These are phyloP conservation scores for Herpetotheres cachinnans DNA, from an alignment of 2,113 vertebrate species.

Conservation along the genomic window DNA sequence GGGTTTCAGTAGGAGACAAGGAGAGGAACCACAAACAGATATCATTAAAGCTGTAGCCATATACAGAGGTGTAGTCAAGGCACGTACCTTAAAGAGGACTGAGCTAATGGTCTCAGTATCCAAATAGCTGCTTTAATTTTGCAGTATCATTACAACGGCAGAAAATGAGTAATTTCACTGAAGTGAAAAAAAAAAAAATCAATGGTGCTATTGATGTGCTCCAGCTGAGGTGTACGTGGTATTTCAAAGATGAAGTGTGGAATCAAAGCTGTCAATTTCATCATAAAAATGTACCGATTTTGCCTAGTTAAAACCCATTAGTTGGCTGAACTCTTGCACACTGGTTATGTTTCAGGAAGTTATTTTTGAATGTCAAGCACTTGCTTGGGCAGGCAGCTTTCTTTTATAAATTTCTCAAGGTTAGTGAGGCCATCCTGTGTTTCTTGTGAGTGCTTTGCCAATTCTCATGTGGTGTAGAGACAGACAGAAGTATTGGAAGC, in stretches of 20 bases:
- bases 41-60: neutral
- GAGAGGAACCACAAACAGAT: fast-evolving
- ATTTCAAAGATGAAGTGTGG: neutral
- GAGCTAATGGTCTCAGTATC: neutral
- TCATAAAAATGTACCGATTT: neutral
- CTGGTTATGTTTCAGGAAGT: neutral
- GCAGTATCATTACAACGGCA: neutral
- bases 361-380: neutral
- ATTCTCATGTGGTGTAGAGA: neutral
- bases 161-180: neutral
- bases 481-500: neutral
- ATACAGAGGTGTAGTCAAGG: neutral
- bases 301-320: neutral
- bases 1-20: neutral
- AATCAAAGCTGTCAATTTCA: neutral
- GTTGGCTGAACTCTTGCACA: neutral
- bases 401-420: neutral
- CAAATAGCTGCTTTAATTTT: neutral
- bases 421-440: neutral
- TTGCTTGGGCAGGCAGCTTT: neutral
- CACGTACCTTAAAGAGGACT: neutral
- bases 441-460: neutral
- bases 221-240: neutral
- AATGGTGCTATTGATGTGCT: neutral
- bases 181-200: neutral